Evolutionary conservation across 37 sponge, comb jelly and placozoan species (phyloP).

Genomic region (Bolinopsis microptera): DNA sequence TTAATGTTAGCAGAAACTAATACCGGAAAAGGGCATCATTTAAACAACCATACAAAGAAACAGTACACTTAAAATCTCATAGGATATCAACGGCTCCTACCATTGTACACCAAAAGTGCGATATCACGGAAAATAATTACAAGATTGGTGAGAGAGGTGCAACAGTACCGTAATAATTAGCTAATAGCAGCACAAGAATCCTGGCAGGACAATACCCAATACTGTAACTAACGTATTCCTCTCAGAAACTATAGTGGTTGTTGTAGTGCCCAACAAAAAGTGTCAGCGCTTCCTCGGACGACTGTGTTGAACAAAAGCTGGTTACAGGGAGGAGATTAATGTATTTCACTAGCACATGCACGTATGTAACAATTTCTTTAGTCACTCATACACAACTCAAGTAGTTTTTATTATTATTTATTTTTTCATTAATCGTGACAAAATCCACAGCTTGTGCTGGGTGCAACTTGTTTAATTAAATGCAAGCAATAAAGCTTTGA

Average conservation of each 20-base stretch:
- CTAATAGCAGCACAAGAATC: background rate
- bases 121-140: background rate
- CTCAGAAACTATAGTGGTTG: background rate
- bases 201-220: background rate
- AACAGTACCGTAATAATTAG: background rate
- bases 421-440: no score
- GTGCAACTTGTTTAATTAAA: no score
- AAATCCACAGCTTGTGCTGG: no score
- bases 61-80: background rate
- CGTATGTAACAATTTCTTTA: no score
- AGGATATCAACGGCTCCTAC: background rate
- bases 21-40: no score
- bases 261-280: background rate
- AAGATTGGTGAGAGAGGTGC: background rate
- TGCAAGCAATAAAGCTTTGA: no score
- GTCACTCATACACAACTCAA: no score
- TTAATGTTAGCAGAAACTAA: no score
- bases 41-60: background rate
- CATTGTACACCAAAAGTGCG: background rate
- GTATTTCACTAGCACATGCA: no score
- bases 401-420: no score
- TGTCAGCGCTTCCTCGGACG: background rate
- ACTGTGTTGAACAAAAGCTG: background rate
- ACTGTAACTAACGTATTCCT: background rate
- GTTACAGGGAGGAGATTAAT: background rate